Base-by-base conservation (phyloP, 1,140 invertebrate genomes). In the Adoxophyes honmai region DNA sequence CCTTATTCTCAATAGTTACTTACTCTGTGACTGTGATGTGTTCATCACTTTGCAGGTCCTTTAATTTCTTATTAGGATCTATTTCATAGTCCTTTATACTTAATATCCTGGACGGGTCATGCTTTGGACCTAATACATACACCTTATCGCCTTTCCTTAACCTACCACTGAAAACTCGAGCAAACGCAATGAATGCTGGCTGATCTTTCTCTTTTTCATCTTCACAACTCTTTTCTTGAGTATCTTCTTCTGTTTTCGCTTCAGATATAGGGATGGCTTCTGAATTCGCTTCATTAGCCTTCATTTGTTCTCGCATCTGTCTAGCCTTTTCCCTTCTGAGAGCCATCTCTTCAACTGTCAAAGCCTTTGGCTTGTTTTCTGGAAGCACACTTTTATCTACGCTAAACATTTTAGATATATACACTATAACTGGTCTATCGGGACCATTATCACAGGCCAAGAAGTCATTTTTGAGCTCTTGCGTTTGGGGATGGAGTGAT, bases 321-420 rank as follows among this genome's bases (percentile, higher is more conserved):
- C 93, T 90, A 0, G 94, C 94, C 51, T 91, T 88, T 74, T 96
- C 94, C 64, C 94, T 90, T 62, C 95, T 90, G 21, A 91, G 65
- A 8, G 92, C 90, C 74, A 98, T 91, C 84, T 98, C 96, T 78
- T 95, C 94, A 0, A 87, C 75, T 0, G 95, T 96, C 28, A 98
- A 80, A 1, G 92, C 90, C 74, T 94, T 95, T 35, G 91, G 89
- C 70, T 91, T 93, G 74, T 95, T 94, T 73, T 95, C 91, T 0
- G 95, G 95, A 52, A 97, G 72, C 55, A 86, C 86, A 64, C 91
- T 92, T 52, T 90, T 91, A 71, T 95, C 94, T n/a, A 95, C 91
- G 57, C 94, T 92, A 90, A 97, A 96, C 96, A 98, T 97, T 92
- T 99, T 99, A 2, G 98, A 99, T 58, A 99, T 93, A 89, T 97